phyloP scores from a whole-genome alignment of 2,797 vertebrate genomes.

The Steatocranus sp. region DNA sequence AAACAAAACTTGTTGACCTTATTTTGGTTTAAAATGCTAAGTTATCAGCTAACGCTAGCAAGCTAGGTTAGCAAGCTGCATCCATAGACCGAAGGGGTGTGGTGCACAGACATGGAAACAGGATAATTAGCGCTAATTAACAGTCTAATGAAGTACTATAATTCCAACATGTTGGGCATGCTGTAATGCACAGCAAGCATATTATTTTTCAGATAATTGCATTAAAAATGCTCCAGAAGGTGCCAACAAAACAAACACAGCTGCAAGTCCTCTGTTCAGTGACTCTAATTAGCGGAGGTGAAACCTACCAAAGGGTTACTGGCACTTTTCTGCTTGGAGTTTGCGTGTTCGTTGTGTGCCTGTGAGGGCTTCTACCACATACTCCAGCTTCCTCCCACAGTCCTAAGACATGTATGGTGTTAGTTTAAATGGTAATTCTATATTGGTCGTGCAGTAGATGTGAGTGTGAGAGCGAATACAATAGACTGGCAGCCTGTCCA shows the following conservation, averaged over 20 bases:
- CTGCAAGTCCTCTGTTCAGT: background rate
- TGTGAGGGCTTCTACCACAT: background rate
- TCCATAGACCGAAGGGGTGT: background rate
- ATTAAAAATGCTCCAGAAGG: background rate
- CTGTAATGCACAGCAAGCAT: background rate
- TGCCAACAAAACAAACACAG: background rate
- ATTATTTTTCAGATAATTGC: background rate
- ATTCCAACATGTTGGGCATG: background rate
- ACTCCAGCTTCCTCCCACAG: background rate
- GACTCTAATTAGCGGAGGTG: background rate
- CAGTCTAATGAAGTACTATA: background rate
- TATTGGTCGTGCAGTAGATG: background rate
- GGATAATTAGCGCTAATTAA: background rate
- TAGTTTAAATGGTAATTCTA: background rate
- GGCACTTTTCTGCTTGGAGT: background rate
- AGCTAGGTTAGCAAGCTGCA: background rate
- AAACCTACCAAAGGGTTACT: background rate
- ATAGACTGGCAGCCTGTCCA: background rate
- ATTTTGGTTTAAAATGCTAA: background rate
- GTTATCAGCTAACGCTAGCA: background rate
- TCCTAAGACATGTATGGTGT: background rate
- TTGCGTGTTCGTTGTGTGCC: rapidly evolving
- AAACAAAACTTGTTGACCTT: background rate
- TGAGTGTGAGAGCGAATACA: background rate
- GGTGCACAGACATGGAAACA: background rate